These are phyloP conservation scores for Lepidostoma basale DNA, from an alignment of 1,140 invertebrate genomes.

Conservation along the genomic window DNA sequence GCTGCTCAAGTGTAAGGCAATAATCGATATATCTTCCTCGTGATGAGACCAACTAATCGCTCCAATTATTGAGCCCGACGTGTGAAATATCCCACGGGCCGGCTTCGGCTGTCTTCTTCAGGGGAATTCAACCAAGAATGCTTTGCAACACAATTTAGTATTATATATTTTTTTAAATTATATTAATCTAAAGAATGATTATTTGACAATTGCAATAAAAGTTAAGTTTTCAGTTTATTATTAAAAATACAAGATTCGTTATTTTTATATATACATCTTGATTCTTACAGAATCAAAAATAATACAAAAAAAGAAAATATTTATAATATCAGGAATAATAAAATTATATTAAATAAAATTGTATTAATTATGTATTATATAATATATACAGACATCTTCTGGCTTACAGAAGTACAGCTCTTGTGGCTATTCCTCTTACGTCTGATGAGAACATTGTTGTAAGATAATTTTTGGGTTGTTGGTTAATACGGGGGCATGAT, in stretches of 20 bases:
- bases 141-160: neutral
- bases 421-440: too few relatives aligned
- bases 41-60: constrained; percentile 39
- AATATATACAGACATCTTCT: too few relatives aligned
- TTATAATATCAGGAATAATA: too few relatives aligned
- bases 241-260: neutral
- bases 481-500: too few relatives aligned
- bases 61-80: constrained; percentile 39
- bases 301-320: too few relatives aligned
- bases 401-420: too few relatives aligned
- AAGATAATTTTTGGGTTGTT: too few relatives aligned
- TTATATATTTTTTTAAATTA: neutral
- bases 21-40: constrained; percentile 26
- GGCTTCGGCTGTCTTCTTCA: neutral
- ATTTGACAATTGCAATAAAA: neutral
- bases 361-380: too few relatives aligned
- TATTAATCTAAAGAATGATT: neutral
- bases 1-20: neutral
- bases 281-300: too few relatives aligned
- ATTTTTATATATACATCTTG: too few relatives aligned
- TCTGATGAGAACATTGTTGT: too few relatives aligned
- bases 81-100: constrained; percentile 44
- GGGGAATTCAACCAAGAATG: neutral
- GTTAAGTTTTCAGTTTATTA: neutral
- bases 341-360: too few relatives aligned